Evolutionary conservation across 2,888 invertebrate genomes (phyloP), one percentile per base, ranked within the genome.

Genomic region (Agrotis ipsilon): DNA sequence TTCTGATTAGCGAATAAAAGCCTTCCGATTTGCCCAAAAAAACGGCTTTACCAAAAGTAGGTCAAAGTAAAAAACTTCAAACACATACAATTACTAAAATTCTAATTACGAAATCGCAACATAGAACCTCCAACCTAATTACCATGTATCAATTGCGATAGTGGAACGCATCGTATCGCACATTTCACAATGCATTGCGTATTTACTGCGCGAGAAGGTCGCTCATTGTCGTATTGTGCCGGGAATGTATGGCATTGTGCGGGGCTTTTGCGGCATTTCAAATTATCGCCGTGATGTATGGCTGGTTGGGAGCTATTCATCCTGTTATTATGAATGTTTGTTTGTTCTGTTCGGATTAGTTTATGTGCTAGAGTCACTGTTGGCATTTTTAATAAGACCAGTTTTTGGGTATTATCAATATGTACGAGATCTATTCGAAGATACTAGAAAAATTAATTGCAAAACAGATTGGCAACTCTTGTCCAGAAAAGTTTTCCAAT

Each of bases 271-370:
- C 70, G 81, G 83, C 70, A 83, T 83, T 84, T 84, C 83, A 83
- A 79, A 83, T 83, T 83, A 84, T 80, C 80, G 51, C 74, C 45
- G 45, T 84, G 83, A 84, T 83, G 73, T 81, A 83, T 84, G 72
- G 76, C n/a, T 48, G 45, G 65, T 18, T 75, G 32, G 62, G 54
- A 63, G 68, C 66, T 73, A 79, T 79, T 72, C 79, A 77, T 68
- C 45, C 55, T 49, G 68, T 52, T 78, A 78, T 72, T 79, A 68
- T 58, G 58, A 75, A 74, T 69, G 61, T 62, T 61, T 62, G 75
- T 71, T 63, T 75, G 62, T 78, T 71, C 51, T 63, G 72, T 60
- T 24, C 24, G 57, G 46, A 58, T 64, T 57, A 57, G 60, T 70
- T 65, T 59, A 54, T 70, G 48, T 57, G 48, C 13, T 43, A 2